Conservation (phyloP, 1,140 invertebrate species). For the Anoplophora glabripennis region DNA sequence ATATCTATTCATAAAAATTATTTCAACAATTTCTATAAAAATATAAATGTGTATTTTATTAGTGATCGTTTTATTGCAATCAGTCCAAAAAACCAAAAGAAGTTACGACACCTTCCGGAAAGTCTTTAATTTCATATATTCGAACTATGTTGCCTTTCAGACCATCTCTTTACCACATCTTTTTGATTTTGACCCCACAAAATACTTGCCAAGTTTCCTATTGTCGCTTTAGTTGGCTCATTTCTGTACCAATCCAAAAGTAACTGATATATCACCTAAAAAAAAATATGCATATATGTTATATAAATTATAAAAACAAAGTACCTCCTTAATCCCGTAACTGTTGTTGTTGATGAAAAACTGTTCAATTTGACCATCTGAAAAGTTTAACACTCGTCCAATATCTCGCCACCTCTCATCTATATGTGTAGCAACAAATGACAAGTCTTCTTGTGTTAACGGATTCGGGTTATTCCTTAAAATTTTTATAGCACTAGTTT, state of each 20-base stretch:
- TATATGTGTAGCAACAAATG: slow-evolving; percentile 13
- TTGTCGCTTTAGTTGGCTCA: slow-evolving; percentile 2
- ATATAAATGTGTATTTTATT: too few relatives aligned
- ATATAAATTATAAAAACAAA: not conserved
- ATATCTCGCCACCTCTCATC: slow-evolving; percentile 11
- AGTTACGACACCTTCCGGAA: too few relatives aligned
- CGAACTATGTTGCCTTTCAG: not conserved
- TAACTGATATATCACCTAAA: slow-evolving; percentile 15
- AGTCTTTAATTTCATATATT: too few relatives aligned
- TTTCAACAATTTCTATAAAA: too few relatives aligned
- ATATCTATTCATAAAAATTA: too few relatives aligned
- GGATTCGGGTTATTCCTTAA: not conserved
- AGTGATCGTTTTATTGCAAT: too few relatives aligned
- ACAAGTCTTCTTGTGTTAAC: slow-evolving; percentile 7
- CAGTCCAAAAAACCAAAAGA: too few relatives aligned
- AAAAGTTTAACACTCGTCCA: slow-evolving; percentile 3
- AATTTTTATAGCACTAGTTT: slow-evolving; percentile 11
- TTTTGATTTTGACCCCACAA: slow-evolving; percentile 16
- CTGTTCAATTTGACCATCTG: slow-evolving; percentile 12
- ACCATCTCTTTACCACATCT: slow-evolving; percentile 14
- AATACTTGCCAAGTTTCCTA: slow-evolving; percentile 9
- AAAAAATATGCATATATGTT: not conserved
- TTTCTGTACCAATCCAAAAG: slow-evolving; percentile 14
- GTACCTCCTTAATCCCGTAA: slow-evolving; percentile 13
- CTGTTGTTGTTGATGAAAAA: slow-evolving; percentile 5